Conservation (phyloP, 2,797 vertebrate species). For the Artibeus jamaicensis region DNA sequence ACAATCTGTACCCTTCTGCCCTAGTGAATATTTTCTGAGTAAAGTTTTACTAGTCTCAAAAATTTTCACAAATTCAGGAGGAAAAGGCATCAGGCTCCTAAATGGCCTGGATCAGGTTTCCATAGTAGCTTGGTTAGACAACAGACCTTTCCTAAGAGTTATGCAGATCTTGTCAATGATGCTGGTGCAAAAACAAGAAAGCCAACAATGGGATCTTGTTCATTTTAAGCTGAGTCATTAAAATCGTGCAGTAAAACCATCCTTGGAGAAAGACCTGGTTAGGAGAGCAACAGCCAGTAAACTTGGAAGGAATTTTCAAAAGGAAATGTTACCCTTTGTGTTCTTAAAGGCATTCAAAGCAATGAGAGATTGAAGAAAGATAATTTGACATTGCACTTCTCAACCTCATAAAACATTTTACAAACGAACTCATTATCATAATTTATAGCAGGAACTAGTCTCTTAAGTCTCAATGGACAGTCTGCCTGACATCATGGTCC, state of each 20-base stretch:
- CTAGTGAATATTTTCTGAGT: conserved; percentile 63
- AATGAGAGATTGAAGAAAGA: conserved; percentile 55
- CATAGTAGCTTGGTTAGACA: conserved; percentile 76
- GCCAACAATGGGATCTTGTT: conserved; percentile 74
- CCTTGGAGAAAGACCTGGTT: conserved; percentile 70
- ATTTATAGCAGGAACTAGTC: conserved; percentile 59
- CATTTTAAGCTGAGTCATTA: conserved; percentile 77
- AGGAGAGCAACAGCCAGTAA: conserved; percentile 63
- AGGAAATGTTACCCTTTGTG: conserved; percentile 60
- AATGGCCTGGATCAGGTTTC: conserved; percentile 71
- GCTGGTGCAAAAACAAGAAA: conserved; percentile 69
- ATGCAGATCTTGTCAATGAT: conserved; percentile 75
- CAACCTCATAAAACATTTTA: conserved; percentile 63
- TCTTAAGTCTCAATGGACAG: conserved; percentile 59
- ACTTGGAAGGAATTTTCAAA: conserved; percentile 63
- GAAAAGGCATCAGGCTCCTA: conserved; percentile 65
- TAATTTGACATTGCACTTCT: conserved; percentile 56
- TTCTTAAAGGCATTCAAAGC: conserved; percentile 67
- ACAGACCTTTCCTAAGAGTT: conserved; percentile 72
- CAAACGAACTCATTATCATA: conserved; percentile 68
- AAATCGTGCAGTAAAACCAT: conserved; percentile 65
- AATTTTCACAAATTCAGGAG: conserved; percentile 66
- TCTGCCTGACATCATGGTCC: conserved; percentile 63
- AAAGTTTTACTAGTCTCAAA: conserved; percentile 54
- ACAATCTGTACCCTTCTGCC: conserved; percentile 57